Base-by-base conservation (phyloP, 2,888 invertebrate species). In the Ophioninae sp. region DNA sequence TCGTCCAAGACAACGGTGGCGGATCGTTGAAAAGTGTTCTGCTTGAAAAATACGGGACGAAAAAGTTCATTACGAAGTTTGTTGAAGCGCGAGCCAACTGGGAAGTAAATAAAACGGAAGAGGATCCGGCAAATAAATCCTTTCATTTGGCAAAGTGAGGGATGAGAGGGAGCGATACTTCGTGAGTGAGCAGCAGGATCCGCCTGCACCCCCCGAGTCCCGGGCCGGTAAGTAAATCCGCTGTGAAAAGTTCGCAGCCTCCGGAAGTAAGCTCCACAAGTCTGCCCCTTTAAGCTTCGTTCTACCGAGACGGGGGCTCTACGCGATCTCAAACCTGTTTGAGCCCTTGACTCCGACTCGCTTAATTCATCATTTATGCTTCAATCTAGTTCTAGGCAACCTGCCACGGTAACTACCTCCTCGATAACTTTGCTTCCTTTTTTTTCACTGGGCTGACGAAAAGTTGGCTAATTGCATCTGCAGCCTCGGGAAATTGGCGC, bases 231-330 rank as follows among this genome's bases (percentile, higher is more conserved):
- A 83, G 81, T 81, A 78, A 81, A 83, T 81, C 71, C 74, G 30
- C 74, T 37, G 74, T 71, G 75, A 75, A 78, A 84, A 84, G 79
- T 81, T 81, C 44, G 74, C 17, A 71, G 78, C 63, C 71, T 78
- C 68, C 44, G 71, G 58, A 79, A 78, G 78, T 75, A 74, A 81
- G 81, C 79, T 84, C 37, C 44, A 59, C 65, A 69, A 61, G 71
- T 78, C 58, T 23, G 10, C 73, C 23, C 41, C 59, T 71, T 37
- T 20, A 73, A 63, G 51, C 51, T 51, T 51, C 51, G 51, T 51
- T 51, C 51, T 51, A 17, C 51, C 51, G 51, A 51, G 51, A 37
- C n/a, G 20, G n/a, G 64, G 23, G 37, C 30, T 13, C 10, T 41
- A 59, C 67, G 51, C 61, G 37, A 84, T 76, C 79, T 51, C 23